phyloP scores from a whole-genome alignment of 2,113 vertebrate species.

The Capricornis sumatraensis region DNA sequence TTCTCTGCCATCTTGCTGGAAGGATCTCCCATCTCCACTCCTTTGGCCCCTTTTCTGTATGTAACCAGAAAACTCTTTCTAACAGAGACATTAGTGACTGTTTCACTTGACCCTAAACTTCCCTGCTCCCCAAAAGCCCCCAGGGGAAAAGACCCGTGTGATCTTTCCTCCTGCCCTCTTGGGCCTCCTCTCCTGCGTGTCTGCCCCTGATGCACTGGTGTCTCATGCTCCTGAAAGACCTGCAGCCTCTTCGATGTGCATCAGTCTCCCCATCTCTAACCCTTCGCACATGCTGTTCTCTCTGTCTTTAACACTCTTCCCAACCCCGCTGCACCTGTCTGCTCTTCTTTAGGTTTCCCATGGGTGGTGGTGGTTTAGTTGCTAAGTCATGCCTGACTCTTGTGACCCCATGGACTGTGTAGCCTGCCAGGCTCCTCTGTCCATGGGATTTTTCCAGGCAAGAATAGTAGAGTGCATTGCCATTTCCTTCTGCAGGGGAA shows the following conservation, averaged over 20 bases:
- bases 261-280: background rate
- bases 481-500: background rate
- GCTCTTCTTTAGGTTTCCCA: background rate
- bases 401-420: background rate
- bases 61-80: background rate
- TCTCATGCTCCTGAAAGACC: background rate
- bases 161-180: background rate
- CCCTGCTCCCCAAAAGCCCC: background rate
- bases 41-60: background rate
- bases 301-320: background rate
- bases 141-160: background rate
- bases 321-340: background rate
- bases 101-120: background rate
- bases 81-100: background rate
- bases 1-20: background rate
- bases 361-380: background rate
- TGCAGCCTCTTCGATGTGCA: background rate
- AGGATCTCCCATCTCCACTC: background rate
- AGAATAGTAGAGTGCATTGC: background rate
- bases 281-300: background rate
- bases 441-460: background rate
- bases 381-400: background rate
- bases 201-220: background rate
- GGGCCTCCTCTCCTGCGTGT: background rate
- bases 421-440: background rate